phyloP scores from a whole-genome alignment of 2,797 vertebrate species.

The Fistularia commersonii region DNA sequence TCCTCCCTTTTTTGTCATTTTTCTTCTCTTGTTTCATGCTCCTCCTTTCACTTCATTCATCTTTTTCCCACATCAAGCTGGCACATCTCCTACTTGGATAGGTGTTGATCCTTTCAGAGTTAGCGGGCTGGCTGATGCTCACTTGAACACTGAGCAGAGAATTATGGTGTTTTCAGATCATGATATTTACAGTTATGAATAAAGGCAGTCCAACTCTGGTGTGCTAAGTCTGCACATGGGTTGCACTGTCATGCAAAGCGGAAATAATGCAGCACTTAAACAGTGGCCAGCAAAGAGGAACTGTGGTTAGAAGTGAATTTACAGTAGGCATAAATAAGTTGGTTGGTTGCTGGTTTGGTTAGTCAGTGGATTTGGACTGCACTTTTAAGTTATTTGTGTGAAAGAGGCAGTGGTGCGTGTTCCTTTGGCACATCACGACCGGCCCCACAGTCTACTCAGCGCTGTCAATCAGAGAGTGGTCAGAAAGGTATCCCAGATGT shows the following conservation, averaged over 20 bases:
- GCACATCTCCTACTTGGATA: conserved; percentile 23
- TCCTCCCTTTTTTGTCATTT: conserved; percentile 10
- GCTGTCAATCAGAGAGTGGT: conserved; percentile 1
- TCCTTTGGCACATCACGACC: conserved; percentile 24
- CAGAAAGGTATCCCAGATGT: not conserved
- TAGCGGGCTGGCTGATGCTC: conserved; percentile 25
- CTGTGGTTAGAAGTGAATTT: conserved; percentile 35
- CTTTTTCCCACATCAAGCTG: conserved; percentile 1
- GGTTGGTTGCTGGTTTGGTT: conserved; percentile 50
- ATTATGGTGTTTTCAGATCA: conserved; percentile 43
- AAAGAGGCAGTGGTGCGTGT: conserved; percentile 33
- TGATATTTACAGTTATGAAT: conserved; percentile 38
- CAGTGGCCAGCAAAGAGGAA: conserved; percentile 30
- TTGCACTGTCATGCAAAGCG: conserved; percentile 26
- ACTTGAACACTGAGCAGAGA: conserved; percentile 30
- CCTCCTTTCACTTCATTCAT: not conserved
- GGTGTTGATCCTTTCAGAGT: too few relatives aligned
- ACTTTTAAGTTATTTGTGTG: conserved; percentile 35
- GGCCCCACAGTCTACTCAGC: conserved; percentile 20
- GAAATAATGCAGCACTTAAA: conserved; percentile 19
- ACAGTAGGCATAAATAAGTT: conserved; percentile 34
- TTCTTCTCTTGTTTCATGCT: conserved; percentile 15
- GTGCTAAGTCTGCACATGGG: conserved; percentile 9
- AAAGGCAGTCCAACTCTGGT: conserved; percentile 23
- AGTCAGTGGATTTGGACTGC: conserved; percentile 50